Percentiles rank a stretch among this genome's conserved stretches.
These are phyloP conservation scores for Poeciliopsis occidentalis DNA, from an alignment of 2,113 vertebrate genomes.

Conservation along the genomic window DNA sequence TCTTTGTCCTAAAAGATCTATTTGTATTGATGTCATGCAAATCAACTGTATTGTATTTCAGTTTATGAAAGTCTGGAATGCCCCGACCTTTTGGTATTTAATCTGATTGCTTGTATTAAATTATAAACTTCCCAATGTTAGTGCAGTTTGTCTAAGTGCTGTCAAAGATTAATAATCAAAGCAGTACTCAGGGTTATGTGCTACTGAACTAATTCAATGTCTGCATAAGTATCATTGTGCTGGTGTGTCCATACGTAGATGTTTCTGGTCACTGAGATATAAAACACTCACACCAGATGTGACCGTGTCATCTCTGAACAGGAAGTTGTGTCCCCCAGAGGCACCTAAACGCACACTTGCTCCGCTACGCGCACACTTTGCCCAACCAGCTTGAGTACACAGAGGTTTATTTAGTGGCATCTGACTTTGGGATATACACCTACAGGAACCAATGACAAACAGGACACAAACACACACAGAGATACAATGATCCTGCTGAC, in stretches of 20 bases:
- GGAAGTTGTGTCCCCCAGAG: conserved; percentile 53
- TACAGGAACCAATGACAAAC: conserved; percentile 52
- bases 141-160: conserved; percentile 5
- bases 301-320: conserved; percentile 84
- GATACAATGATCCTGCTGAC: conserved; percentile 45
- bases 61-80: not conserved
- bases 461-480: conserved; percentile 47
- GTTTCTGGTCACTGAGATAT: conserved; percentile 85
- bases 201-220: conserved; percentile 14
- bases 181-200: not conserved
- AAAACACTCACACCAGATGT: conserved; percentile 90
- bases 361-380: conserved; percentile 2
- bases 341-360: conserved; percentile 29
- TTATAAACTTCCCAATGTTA: conserved; percentile 3
- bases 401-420: conserved; percentile 83
- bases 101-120: not conserved
- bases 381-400: conserved; percentile 79
- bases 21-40: not conserved
- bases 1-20: not conserved
- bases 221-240: conserved; percentile 12
- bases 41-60: too few species aligned
- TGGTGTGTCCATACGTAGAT: conserved; percentile 65
- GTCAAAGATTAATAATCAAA: not conserved
- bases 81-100: not conserved
- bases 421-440: conserved; percentile 55